Evolutionary conservation across 2,797 vertebrate genomes (phyloP), one percentile per base, ranked within the genome.

Genomic region (Halcyon smyrnensis): DNA sequence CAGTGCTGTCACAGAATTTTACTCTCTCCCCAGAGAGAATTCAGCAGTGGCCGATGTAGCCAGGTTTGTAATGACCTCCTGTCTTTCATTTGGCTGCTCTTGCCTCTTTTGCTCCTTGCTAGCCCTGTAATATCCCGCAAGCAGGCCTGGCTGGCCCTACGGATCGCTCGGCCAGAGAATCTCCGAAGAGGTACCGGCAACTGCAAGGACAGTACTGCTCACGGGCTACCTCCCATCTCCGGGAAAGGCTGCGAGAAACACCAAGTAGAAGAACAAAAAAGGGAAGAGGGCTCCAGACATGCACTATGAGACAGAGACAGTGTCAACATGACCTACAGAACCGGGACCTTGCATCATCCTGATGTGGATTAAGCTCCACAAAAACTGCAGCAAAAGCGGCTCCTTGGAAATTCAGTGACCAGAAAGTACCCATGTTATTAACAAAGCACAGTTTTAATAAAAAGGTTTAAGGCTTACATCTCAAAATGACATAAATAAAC

Each of bases 361-460:
- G 53, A 16, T 7, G 14, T 12, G 36, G 60, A 69, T 34, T 17
- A 56, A 82, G 67, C 46, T 39, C 39, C 54, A 39, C 18, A 83
- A 32, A 78, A 87, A 11, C 37, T 17, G 24, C 24, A 41, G 21
- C 37, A 53, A 60, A 89, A 88, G 28, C 37, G 50, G 10, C 30
- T 84, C 63, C 63, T 50, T 68, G 67, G 83, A 75, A 90, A 67
- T 34, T 41, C 46, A 84, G 27, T 4, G 0, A 43, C 32, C 21
- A 82, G 27, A 69, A 64, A 46, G 28, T 8, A 81, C n/a, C 84
- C 12, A 20, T 2, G 15, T 68, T 87, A 87, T 90, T 80, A 93
- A 91, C 68, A 97, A 95, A 95, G 76, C 74, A 76, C 14, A 23
- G 30, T 59, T 96, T 96, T 94, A 97, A 94, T 95, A 95, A 73